Evolutionary conservation across 2,888 invertebrate genomes (phyloP).

Genomic region (Bembecia ichneumoniformis): DNA sequence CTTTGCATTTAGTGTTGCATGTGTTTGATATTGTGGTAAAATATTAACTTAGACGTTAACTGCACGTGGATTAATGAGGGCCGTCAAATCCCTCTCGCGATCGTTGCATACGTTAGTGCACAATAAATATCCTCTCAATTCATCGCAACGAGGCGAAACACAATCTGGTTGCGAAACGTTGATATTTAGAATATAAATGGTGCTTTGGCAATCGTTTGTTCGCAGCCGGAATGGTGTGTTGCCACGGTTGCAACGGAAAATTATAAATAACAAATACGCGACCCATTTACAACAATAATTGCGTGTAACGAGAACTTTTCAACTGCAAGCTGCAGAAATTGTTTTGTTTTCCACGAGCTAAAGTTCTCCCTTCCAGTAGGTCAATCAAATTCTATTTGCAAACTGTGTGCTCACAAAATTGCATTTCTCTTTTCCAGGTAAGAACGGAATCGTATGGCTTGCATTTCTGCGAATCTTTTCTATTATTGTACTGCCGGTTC

Average conservation of each 20-base stretch:
- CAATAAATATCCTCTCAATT: conserved; percentile 2
- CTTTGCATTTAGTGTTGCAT: no score
- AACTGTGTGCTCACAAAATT: conserved; percentile 7
- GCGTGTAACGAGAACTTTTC: background rate
- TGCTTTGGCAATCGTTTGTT: conserved; percentile 35
- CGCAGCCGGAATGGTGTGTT: conserved; percentile 8
- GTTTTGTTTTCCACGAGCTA: background rate
- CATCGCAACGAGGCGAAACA: conserved; percentile 7
- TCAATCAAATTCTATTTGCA: no score
- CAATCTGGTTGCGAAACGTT: conserved; percentile 21
- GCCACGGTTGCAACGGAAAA: background rate
- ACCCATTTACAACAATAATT: background rate
- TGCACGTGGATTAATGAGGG: background rate
- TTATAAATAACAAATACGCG: background rate
- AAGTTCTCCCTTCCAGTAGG: background rate
- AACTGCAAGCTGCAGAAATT: background rate
- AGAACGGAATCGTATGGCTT: conserved; percentile 10
- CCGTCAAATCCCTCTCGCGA: background rate
- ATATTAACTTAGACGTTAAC: background rate
- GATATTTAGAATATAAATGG: conserved; percentile 39
- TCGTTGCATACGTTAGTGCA: background rate
- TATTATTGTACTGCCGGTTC: background rate
- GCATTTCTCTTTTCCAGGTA: conserved; percentile 43
- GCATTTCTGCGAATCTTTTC: conserved; percentile 19
- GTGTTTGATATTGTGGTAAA: background rate